Percentiles rank a stretch among this genome's conserved stretches.
Evolutionary conservation across 2,797 vertebrate species (phyloP).

Genomic region (Sus cebifrons): DNA sequence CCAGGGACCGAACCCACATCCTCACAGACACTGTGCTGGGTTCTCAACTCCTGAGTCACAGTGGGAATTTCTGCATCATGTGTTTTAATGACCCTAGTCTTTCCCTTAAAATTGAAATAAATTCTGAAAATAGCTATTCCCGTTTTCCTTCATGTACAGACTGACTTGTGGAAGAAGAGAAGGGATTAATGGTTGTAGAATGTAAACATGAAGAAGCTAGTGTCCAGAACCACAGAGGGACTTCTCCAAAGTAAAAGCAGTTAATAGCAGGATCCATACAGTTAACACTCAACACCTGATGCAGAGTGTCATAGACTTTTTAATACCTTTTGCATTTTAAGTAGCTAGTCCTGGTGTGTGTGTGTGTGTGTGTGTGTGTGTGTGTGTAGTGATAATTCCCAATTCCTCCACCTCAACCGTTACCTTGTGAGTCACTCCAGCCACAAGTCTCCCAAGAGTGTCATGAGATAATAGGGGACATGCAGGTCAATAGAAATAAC

Average conservation of each 20-base stretch:
- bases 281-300: not conserved
- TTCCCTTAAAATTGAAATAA: slow-evolving; percentile 63
- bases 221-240: not conserved
- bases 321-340: not conserved
- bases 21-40: too few species aligned
- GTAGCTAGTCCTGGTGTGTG: not conserved
- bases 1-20: too few species aligned
- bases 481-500: not conserved
- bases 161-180: not conserved
- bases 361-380: not conserved
- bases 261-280: not conserved
- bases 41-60: too few species aligned
- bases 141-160: slow-evolving; percentile 2
- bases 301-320: not conserved
- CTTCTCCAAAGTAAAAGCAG: slow-evolving; percentile 12
- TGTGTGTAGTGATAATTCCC: not conserved
- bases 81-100: not conserved
- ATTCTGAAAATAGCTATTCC: slow-evolving; percentile 39
- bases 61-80: not conserved
- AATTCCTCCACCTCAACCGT: not conserved
- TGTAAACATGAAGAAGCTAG: not conserved
- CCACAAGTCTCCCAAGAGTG: not conserved
- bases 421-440: not conserved
- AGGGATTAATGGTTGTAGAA: not conserved
- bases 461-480: not conserved